Conservation (phyloP, 2,113 vertebrate species). For the Mobula birostris region DNA sequence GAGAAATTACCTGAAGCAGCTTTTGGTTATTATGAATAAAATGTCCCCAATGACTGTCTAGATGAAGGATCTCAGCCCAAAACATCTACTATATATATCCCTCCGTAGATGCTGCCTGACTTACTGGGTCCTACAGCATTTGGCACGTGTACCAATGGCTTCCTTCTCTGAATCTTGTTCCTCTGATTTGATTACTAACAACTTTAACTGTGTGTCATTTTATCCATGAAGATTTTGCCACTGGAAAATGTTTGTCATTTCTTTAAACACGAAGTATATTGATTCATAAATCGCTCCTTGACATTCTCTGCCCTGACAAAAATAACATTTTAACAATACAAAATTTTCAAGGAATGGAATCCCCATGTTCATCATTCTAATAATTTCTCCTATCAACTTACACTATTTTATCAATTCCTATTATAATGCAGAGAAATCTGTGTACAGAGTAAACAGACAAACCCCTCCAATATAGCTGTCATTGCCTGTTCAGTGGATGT, state of each 20-base stretch:
- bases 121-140: too few species aligned
- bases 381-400: background rate
- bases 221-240: background rate
- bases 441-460: background rate
- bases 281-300: background rate
- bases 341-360: background rate
- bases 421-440: too few species aligned
- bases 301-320: background rate
- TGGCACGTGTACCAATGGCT: too few species aligned
- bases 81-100: too few species aligned
- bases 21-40: too few species aligned
- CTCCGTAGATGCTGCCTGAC: too few species aligned
- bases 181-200: background rate
- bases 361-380: background rate
- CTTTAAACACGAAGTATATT: too few species aligned
- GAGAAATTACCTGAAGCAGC: too few species aligned
- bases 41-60: too few species aligned
- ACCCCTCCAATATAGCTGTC: background rate
- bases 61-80: too few species aligned
- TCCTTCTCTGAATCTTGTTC: background rate
- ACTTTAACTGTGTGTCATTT: background rate
- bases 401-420: too few species aligned
- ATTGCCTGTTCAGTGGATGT: background rate
- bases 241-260: background rate
- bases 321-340: background rate